A percentile compares a stretch with the other conserved stretches of the same genome.
These are phyloP conservation scores for Megastigmus dorsalis DNA, from an alignment of 2,888 invertebrate species.

Conservation along the genomic window DNA sequence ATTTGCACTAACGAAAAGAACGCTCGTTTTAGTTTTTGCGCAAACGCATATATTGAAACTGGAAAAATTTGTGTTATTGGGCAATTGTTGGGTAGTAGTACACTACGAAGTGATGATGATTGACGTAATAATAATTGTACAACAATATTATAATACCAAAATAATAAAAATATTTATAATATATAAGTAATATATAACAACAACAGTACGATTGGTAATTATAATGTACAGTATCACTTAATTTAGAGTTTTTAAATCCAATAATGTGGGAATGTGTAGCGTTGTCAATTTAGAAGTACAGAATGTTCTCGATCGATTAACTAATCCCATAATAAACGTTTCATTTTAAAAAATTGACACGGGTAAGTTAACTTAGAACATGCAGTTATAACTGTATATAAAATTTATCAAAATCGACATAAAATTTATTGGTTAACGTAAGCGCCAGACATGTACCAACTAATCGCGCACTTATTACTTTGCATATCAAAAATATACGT, in stretches of 20 bases:
- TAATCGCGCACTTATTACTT: background rate
- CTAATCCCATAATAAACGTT: background rate
- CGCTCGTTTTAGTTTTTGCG: background rate
- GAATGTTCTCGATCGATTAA: background rate
- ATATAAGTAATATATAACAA: conserved; percentile 45
- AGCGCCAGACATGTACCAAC: background rate
- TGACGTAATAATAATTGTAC: conserved; percentile 29
- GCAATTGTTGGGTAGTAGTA: conserved; percentile 7
- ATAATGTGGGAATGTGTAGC: conserved; percentile 36
- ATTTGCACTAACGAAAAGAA: background rate
- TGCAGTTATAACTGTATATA: background rate
- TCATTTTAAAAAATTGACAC: background rate
- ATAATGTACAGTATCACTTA: conserved; percentile 44
- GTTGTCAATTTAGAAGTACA: conserved; percentile 10
- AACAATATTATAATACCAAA: conserved; percentile 45
- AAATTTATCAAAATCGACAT: conserved; percentile 17
- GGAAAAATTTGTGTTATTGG: background rate
- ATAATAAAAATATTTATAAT: conserved; percentile 47
- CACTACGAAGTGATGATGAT: conserved; percentile 3
- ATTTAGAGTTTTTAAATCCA: conserved; percentile 4
- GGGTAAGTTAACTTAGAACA: background rate
- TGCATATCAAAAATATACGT: background rate
- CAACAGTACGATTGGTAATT: conserved; percentile 41
- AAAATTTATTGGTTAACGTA: background rate
- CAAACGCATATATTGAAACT: background rate